Evolutionary conservation across 2,888 invertebrate genomes (phyloP).

Genomic region (Argyra leucocephala): DNA sequence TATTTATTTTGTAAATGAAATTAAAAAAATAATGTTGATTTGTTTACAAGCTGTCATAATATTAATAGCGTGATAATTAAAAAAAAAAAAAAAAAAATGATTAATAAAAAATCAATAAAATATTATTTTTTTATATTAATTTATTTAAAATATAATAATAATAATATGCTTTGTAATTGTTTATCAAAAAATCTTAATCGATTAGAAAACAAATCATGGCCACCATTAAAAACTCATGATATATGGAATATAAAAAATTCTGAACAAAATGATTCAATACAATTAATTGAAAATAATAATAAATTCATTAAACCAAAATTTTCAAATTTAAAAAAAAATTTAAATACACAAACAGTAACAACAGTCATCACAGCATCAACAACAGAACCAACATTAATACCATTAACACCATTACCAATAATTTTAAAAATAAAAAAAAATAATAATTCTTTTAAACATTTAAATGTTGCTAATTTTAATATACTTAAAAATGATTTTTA

Average conservation of each 20-base stretch:
- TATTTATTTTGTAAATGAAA: too few relatives aligned
- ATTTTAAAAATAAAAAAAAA: background rate
- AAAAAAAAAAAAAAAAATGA: background rate
- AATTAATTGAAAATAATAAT: constrained; percentile 7
- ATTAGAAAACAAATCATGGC: constrained; percentile 29
- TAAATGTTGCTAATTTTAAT: background rate
- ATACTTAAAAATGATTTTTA: background rate
- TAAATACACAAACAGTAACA: background rate
- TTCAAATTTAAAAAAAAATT: background rate
- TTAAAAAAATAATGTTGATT: too few relatives aligned
- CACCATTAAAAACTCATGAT: constrained; percentile 37
- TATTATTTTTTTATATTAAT: background rate
- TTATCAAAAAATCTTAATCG: constrained; percentile 6
- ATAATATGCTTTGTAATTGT: background rate
- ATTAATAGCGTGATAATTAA: too few relatives aligned
- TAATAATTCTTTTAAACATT: too few relatives aligned
- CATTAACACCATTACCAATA: background rate
- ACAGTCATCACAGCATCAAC: background rate
- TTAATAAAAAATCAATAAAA: constrained; percentile 10
- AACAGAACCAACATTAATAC: background rate
- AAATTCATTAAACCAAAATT: background rate
- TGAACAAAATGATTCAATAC: background rate
- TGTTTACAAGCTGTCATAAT: too few relatives aligned
- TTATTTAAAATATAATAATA: background rate
- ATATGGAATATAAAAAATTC: constrained; percentile 32